Base-by-base conservation (phyloP, 1,140 invertebrate genomes). In the Apis florea region DNA sequence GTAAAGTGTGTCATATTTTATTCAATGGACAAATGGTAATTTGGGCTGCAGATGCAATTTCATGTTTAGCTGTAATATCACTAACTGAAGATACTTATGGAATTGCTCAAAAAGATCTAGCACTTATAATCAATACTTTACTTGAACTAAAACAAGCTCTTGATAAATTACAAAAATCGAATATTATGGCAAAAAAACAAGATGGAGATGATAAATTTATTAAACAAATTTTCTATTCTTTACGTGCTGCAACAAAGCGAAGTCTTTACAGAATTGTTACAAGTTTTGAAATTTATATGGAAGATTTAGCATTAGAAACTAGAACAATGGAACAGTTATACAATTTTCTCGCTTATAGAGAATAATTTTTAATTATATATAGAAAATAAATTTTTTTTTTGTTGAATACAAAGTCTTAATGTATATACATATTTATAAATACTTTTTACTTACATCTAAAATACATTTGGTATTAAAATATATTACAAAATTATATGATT, bases 61-160 rank as follows among this genome's bases (percentile, higher is more conserved):
- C 96, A 0, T 94, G 95, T 51, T 91, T 97, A 24, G 94, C 95
- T 53, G 95, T 95, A 4, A 93, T 95, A 56, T 97, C 97, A 0
- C 90, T 97, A 8, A 94, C 85, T 13, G 97, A 97, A 93, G 97
- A 97, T 92, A 95, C 94, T 76, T 97, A 95, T 93, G 97, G 97
- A 63, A 95, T 97, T 67, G 96, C 97, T 9, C 97, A 97, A 89
- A 96, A 96, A 90, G 96, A 97, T 92, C 91, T 97, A 49, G 92
- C 96, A 15, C 88, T 91, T 26, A 95, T 97, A n/a, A 95, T 98
- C 58, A 94, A 94, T 64, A 88, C 94, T 12, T 86, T 97, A 2
- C 89, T 97, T 9, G 93, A 94, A 64, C 92, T 97, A 1, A 97
- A 97, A 85, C 94, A 95, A 58, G 95, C 95, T 83, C 86, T 97